Evolutionary conservation across 1,140 invertebrate species (phyloP).

Genomic region (Drosophila subpulchrella): DNA sequence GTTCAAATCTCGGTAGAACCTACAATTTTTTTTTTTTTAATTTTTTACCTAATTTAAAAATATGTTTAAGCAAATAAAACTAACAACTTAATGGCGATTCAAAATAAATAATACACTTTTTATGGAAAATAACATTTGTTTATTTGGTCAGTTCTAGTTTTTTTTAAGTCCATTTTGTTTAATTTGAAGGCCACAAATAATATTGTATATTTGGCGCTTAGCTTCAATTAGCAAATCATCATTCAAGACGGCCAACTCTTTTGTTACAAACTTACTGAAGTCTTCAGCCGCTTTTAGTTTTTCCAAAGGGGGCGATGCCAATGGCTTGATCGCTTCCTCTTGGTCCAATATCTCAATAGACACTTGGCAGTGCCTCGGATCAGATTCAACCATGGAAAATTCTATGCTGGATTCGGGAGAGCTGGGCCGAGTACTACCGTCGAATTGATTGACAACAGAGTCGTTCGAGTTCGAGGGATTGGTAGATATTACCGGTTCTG

Average conservation of each 20-base stretch:
- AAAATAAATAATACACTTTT: not conserved
- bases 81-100: constrained; percentile 18
- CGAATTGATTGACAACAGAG: constrained; percentile 17
- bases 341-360: not conserved
- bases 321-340: not conserved
- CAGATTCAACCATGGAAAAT: not conserved
- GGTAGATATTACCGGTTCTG: no score
- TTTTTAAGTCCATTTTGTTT: constrained; percentile 48
- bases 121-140: not conserved
- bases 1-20: constrained; percentile 93
- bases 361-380: not conserved
- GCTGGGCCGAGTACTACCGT: not conserved
- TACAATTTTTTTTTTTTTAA: not conserved
- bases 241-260: constrained; percentile 42
- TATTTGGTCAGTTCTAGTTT: not conserved
- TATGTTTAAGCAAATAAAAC: no score
- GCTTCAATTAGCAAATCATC: constrained; percentile 49
- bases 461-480: constrained; percentile 2
- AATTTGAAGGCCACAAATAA: constrained; percentile 46
- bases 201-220: constrained; percentile 51
- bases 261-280: constrained; percentile 52
- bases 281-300: constrained; percentile 24
- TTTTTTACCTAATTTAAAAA: not conserved
- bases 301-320: not conserved
- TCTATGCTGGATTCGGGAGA: constrained; percentile 9